Conservation (phyloP, 2,113 vertebrate genomes). For the Benitochromis conjunctus region DNA sequence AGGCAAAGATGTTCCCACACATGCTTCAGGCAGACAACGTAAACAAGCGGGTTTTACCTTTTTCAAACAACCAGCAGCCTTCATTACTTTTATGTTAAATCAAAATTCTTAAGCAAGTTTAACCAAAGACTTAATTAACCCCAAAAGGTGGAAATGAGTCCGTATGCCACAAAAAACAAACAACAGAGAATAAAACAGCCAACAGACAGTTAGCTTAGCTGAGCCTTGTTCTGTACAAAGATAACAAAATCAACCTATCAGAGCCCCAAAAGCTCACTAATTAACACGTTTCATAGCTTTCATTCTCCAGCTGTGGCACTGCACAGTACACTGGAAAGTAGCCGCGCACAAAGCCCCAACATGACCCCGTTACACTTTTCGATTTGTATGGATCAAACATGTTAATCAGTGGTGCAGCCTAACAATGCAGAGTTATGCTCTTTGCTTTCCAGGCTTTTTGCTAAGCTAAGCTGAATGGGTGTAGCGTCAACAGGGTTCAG, state of each 20-base stretch:
- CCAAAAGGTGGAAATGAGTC: background rate
- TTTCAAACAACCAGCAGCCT: background rate
- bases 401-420: background rate
- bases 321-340: background rate
- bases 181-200: background rate
- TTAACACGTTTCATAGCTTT: background rate
- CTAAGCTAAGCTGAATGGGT: background rate
- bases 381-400: background rate
- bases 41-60: background rate
- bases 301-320: background rate
- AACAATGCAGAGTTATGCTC: accelerated
- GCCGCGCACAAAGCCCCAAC: background rate
- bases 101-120: background rate
- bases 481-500: background rate
- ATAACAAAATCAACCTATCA: background rate
- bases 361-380: background rate
- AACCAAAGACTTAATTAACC: background rate
- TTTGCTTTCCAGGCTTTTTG: background rate
- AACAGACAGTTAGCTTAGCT: background rate
- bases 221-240: background rate
- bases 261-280: background rate
- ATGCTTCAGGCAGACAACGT: background rate
- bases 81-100: background rate
- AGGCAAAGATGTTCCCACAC: background rate
- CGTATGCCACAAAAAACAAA: background rate